Conservation (phyloP, 2,888 invertebrate genomes). For the Alloplasta piceator region DNA sequence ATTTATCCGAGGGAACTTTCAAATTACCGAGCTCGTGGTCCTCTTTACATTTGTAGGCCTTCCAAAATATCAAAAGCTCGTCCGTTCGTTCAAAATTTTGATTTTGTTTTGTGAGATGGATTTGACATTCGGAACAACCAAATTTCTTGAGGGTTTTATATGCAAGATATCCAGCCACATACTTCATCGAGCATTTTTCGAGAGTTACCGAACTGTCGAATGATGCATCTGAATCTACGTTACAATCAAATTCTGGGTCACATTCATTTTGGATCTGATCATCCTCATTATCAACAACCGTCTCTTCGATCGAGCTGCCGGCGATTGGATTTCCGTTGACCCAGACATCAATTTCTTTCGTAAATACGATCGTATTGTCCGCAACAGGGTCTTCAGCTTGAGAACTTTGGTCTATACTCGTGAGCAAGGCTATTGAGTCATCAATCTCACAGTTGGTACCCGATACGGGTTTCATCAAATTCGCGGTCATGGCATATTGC, state of each 20-base stretch:
- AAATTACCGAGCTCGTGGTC: conserved; percentile 40
- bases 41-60: conserved; percentile 37
- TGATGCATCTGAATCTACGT: no score
- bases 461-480: no score
- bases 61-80: conserved; percentile 44
- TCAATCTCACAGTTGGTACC: no score
- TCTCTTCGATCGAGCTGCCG: no score
- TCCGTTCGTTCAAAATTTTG: conserved; percentile 5
- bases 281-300: no score
- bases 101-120: conserved; percentile 71
- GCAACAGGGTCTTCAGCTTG: not conserved
- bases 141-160: conserved; percentile 5
- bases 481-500: no score
- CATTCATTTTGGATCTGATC: no score
- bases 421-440: no score
- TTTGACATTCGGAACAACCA: conserved; percentile 2
- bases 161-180: conserved; percentile 9
- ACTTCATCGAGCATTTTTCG: not conserved
- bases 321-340: not conserved
- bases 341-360: not conserved
- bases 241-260: no score
- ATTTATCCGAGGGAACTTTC: conserved; percentile 24
- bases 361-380: not conserved
- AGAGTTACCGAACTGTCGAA: conserved; percentile 7
- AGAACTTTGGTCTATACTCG: conserved; percentile 28